Conservation (phyloP, 2,888 invertebrate genomes). For the Poecilobothrus nobilitatus region DNA sequence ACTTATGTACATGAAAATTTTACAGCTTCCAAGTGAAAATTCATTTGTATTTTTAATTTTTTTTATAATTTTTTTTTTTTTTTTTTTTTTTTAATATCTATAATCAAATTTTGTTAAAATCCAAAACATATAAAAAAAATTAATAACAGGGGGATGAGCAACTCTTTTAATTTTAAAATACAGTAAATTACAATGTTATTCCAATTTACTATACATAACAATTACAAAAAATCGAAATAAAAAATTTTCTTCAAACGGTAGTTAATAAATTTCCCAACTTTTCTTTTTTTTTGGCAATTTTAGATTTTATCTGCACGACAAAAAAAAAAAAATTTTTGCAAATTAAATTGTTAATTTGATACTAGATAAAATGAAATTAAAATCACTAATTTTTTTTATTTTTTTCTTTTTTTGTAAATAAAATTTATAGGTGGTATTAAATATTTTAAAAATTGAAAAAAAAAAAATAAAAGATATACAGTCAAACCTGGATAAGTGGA, state of each 20-base stretch:
- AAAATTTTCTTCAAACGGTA: not conserved
- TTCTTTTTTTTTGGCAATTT: too few species aligned
- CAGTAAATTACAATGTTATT: not conserved
- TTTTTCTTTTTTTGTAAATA: too few species aligned
- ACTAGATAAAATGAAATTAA: not conserved
- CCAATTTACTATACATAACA: not conserved
- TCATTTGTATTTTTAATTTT: not conserved
- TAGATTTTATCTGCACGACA: not conserved
- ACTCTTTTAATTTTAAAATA: not conserved
- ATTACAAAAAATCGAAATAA: not conserved
- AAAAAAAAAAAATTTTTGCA: not conserved
- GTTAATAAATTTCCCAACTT: not conserved
- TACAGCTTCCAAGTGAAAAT: not conserved
- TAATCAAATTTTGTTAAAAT: not conserved
- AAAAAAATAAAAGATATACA: too few species aligned
- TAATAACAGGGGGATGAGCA: not conserved
- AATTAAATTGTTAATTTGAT: conserved; percentile 4
- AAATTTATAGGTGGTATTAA: too few species aligned
- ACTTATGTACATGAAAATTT: not conserved
- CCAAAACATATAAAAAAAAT: not conserved
- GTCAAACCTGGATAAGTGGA: too few species aligned
- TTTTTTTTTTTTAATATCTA: not conserved
- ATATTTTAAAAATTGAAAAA: too few species aligned
- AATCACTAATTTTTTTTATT: not conserved
- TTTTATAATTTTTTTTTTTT: too few species aligned